Conservation (phyloP, 1,140 invertebrate species). For the Drosophila hydei region DNA sequence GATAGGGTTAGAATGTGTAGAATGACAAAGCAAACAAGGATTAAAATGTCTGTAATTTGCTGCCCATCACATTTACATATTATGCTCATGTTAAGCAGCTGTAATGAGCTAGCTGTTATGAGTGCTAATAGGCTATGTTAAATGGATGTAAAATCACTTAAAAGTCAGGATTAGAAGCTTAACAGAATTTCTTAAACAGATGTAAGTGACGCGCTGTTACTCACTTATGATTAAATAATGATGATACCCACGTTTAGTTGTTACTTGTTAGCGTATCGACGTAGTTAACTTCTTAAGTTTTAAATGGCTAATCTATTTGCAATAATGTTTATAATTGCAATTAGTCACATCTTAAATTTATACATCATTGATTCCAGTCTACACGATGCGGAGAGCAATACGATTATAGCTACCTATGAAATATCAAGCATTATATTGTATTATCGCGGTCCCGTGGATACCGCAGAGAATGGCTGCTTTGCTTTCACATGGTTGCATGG, state of each 20-base stretch:
- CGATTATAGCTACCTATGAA: constrained; percentile 94
- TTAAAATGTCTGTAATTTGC: no score
- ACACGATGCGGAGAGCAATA: constrained; percentile 92
- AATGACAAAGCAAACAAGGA: not conserved
- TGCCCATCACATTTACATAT: not conserved
- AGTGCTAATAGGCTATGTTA: not conserved
- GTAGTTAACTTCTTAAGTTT: no score
- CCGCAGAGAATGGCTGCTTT: constrained; percentile 95
- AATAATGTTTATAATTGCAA: not conserved
- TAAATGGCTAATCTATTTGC: no score
- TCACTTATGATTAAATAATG: no score
- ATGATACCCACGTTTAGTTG: no score
- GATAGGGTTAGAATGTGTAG: no score
- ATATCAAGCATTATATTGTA: constrained; percentile 98
- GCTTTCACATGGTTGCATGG: constrained; percentile 98
- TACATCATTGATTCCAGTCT: constrained; percentile 86
- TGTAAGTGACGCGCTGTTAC: not conserved
- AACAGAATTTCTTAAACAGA: no score
- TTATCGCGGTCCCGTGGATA: constrained; percentile 93
- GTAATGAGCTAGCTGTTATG: no score
- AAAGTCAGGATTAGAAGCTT: no score
- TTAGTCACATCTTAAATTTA: not conserved
- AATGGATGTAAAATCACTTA: not conserved
- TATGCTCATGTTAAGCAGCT: not conserved
- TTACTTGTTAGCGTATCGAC: no score